phyloP scores from a whole-genome alignment of 2,113 vertebrate species.

The Cyprinodon brontotheroides region DNA sequence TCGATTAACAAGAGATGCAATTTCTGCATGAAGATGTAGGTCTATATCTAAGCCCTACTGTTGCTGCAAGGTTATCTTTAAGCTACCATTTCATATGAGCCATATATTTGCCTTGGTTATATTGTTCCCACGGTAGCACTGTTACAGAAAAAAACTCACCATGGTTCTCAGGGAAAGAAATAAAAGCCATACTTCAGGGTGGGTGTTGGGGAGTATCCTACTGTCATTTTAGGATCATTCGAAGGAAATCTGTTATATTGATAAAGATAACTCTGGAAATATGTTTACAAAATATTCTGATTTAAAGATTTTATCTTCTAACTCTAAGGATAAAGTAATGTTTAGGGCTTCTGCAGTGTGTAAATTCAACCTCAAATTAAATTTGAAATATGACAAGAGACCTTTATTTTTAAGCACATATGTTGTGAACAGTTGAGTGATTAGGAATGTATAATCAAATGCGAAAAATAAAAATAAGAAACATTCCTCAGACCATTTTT shows the following conservation, averaged over 20 bases:
- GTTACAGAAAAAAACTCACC: slow-evolving; percentile 30
- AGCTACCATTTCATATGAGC: slow-evolving; percentile 49
- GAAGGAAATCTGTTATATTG: slow-evolving; percentile 30
- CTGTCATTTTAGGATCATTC: slow-evolving; percentile 29
- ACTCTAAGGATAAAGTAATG: slow-evolving; percentile 9
- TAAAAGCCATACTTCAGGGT: slow-evolving; percentile 40
- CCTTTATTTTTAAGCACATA: background rate
- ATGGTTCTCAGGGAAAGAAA: slow-evolving; percentile 21
- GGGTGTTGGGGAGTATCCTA: slow-evolving; percentile 18
- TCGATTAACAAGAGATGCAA: background rate
- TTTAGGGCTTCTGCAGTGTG: background rate
- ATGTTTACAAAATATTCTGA: slow-evolving; percentile 20
- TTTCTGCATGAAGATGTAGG: slow-evolving; percentile 25
- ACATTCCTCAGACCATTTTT: too few species aligned
- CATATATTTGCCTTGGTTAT: slow-evolving; percentile 46
- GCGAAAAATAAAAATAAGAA: too few species aligned
- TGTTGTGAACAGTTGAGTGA: background rate
- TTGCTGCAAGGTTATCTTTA: slow-evolving; percentile 29
- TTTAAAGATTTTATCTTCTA: slow-evolving; percentile 26
- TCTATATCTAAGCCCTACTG: slow-evolving; percentile 9
- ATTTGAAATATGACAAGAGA: background rate
- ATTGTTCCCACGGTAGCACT: slow-evolving; percentile 38
- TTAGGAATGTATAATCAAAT: background rate
- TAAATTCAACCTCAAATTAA: background rate
- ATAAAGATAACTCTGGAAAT: slow-evolving; percentile 27